A percentile compares a stretch with the other conserved stretches of the same genome.
These are phyloP conservation scores for Gymnorhina tibicen DNA, from an alignment of 2,113 vertebrate genomes.

Conservation along the genomic window DNA sequence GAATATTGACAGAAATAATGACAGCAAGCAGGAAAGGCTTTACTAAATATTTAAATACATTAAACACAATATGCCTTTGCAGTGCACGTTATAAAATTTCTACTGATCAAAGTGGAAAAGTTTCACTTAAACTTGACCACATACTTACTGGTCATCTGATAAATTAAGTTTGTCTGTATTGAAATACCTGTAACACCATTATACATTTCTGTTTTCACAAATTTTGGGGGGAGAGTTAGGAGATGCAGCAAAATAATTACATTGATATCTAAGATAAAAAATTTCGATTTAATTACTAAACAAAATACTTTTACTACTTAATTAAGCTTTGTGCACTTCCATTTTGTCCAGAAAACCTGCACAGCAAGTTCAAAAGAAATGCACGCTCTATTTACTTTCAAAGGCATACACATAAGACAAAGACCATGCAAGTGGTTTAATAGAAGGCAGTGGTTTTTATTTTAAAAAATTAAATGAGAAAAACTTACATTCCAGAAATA, in stretches of 20 bases:
- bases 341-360: not conserved
- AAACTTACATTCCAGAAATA: not conserved
- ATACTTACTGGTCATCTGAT: not conserved
- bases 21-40: not conserved
- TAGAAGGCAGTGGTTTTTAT: not conserved
- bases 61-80: not conserved
- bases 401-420: not conserved
- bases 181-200: not conserved
- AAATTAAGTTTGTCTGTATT: not conserved
- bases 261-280: not conserved
- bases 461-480: not conserved
- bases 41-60: not conserved
- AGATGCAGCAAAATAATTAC: not conserved
- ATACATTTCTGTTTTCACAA: not conserved
- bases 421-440: not conserved
- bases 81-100: not conserved
- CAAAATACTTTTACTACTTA: not conserved
- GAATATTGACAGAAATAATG: not conserved
- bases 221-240: rapidly evolving
- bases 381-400: not conserved
- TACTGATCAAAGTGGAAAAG: not conserved
- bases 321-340: not conserved
- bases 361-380: not conserved
- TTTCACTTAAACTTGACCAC: not conserved
- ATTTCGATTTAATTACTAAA: not conserved